phyloP scores from a whole-genome alignment of 2,113 vertebrate species.

The Ginglymostoma cirratum region DNA sequence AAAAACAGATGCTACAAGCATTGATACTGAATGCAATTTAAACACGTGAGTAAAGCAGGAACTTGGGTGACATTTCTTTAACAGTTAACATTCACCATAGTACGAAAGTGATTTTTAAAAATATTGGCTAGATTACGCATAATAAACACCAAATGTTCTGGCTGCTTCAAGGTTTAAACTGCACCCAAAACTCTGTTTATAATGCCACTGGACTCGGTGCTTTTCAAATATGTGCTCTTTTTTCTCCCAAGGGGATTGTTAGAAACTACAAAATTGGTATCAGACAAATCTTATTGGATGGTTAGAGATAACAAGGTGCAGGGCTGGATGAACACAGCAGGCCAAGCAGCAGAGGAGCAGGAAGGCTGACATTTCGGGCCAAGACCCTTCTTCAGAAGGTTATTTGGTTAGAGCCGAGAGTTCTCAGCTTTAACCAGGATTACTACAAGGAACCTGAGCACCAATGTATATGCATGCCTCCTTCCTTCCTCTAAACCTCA shows the following conservation, averaged over 20 bases:
- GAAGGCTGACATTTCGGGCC: too few species aligned
- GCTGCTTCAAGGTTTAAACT: not conserved
- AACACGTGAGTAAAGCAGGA: not conserved
- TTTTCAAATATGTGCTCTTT: not conserved
- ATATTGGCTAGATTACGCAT: not conserved
- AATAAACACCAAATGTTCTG: not conserved
- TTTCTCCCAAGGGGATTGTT: not conserved
- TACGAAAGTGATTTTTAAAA: not conserved
- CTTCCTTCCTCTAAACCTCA: not conserved
- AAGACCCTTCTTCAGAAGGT: too few species aligned
- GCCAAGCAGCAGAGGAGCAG: too few species aligned
- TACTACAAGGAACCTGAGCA: not conserved
- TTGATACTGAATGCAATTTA: not conserved
- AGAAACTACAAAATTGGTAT: not conserved
- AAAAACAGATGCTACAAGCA: not conserved
- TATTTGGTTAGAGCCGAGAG: too few species aligned
- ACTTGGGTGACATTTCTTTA: not conserved
- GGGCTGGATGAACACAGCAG: too few species aligned
- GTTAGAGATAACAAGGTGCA: too few species aligned
- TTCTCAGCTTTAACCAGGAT: not conserved
- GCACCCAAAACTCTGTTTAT: not conserved
- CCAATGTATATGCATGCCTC: not conserved
- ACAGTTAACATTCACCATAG: not conserved
- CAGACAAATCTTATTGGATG: too few species aligned
- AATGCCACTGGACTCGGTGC: not conserved